Evolutionary conservation across 2,888 invertebrate species (phyloP), one percentile per base, ranked within the genome.

Genomic region (Leptarthrus brevirostris): DNA sequence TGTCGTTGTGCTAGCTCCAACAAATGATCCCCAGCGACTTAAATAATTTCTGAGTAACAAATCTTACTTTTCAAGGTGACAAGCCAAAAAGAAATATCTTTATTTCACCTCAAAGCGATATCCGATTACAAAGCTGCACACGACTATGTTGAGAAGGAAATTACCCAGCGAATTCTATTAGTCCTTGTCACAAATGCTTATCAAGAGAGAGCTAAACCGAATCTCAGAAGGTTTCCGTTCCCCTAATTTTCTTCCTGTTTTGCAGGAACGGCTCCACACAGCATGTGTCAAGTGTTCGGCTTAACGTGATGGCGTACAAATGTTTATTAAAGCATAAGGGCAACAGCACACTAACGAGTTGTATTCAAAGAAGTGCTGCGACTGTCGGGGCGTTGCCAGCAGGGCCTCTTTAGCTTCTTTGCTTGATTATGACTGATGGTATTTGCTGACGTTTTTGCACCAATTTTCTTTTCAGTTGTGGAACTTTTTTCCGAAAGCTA

Each of bases 101-200:
- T 36, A 58, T 58, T 58, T 34, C 22, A 40, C 20, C 58, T 66
- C 64, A 66, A 66, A 47, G 24, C 26, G 18, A 16, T 66, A 66
- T 66, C 44, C 47, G 64, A 66, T 66, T 47, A 47, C 64, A 24
- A 14, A n/a, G 47, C 12, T 14, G 36, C 47, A 47, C 16, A 47
- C 24, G 26, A 34, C 26, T 24, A 47, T 66, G 47, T 24, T 44
- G 24, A 44, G 64, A 16, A 66, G 64, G 64, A 66, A 66, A 66
- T 66, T 66, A 66, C 64, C 24, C 44, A 18, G 64, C 12, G 44
- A 66, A 66, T 66, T 66, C 64, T 66, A 66, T 66, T 66, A 66
- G 64, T 66, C 64, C 64, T 47, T 66, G 64, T 47, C 64, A 47
- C 24, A 47, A 26, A 47, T 8, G 14, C 47, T 22, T 66, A 66